Evolutionary conservation across 37 sponge, comb jelly and placozoan genomes (phyloP).

Genomic region (Tethya wilhelma): DNA sequence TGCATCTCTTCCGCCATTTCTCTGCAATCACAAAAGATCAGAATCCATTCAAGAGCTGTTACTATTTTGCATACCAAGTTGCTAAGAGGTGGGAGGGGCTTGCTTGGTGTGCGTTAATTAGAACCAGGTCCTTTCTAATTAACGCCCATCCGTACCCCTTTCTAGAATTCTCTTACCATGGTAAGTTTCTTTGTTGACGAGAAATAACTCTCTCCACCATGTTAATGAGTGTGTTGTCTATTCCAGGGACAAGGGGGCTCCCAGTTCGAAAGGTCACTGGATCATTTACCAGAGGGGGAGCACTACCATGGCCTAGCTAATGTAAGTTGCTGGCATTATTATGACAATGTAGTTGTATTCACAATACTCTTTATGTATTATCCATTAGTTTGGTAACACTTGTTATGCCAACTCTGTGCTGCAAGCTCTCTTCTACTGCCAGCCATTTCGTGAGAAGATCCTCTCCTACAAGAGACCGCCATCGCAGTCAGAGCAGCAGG

Average conservation of each 20-base stretch:
- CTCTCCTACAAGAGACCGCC: conserved; percentile 33
- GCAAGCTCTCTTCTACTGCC: conserved; percentile 95
- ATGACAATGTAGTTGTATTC: not conserved
- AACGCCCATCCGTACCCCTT: not conserved
- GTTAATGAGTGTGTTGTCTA: not conserved
- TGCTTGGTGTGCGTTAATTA: conserved; percentile 11
- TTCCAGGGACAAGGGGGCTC: conserved; percentile 53
- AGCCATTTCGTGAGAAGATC: conserved; percentile 90
- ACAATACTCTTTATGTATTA: not conserved
- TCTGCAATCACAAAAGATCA: not conserved
- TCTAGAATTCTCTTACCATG: not conserved
- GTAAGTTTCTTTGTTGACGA: not conserved
- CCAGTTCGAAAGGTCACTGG: conserved; percentile 19
- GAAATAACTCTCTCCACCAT: not conserved
- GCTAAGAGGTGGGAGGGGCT: conserved; percentile 31
- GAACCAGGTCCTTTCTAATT: not conserved
- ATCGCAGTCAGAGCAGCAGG: not conserved
- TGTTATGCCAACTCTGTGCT: conserved; percentile 98
- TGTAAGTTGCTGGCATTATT: conserved; percentile 31
- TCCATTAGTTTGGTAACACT: conserved; percentile 92
- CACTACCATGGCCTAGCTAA: conserved; percentile 70
- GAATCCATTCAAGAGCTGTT: not conserved
- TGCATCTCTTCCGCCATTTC: not conserved
- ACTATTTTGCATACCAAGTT: not conserved
- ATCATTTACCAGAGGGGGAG: conserved; percentile 52